phyloP scores from a whole-genome alignment of 2,113 vertebrate species.

The Malurus melanocephalus region DNA sequence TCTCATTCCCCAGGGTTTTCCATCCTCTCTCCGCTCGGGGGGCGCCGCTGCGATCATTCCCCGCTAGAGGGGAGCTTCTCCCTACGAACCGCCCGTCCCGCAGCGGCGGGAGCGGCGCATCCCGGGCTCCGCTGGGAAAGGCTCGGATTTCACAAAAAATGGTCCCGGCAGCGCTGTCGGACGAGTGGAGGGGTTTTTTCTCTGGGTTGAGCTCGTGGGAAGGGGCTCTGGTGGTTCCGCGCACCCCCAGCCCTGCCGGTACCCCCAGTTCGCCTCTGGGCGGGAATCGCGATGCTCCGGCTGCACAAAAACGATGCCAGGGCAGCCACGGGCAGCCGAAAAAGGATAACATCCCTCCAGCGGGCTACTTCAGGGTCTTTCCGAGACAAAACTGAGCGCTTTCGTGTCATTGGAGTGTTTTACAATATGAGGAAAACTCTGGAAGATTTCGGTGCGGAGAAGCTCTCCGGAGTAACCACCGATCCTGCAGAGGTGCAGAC shows the following conservation, averaged over 20 bases:
- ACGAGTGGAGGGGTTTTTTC: background rate
- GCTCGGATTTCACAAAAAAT: fast-evolving
- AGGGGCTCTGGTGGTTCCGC: background rate
- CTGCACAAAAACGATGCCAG: background rate
- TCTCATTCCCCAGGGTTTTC: background rate
- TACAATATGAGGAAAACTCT: background rate
- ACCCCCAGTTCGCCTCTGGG: fast-evolving
- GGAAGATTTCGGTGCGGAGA: background rate
- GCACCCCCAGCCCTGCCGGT: background rate
- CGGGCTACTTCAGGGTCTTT: background rate
- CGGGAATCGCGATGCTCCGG: background rate
- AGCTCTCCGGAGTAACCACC: background rate
- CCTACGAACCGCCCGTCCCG: background rate
- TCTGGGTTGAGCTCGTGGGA: background rate
- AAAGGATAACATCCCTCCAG: background rate
- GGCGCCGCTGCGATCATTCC: background rate
- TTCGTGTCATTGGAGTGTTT: background rate
- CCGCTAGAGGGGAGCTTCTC: constrained; percentile 56
- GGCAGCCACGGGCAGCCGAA: background rate
- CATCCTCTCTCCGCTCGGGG: background rate
- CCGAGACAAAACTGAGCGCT: background rate
- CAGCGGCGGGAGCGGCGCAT: fast-evolving
- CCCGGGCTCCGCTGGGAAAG: fast-evolving
- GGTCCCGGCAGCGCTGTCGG: fast-evolving
- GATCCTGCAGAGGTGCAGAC: background rate